Evolutionary conservation across 2,888 invertebrate genomes (phyloP).

Genomic region (Synanthedon formicaeformis): DNA sequence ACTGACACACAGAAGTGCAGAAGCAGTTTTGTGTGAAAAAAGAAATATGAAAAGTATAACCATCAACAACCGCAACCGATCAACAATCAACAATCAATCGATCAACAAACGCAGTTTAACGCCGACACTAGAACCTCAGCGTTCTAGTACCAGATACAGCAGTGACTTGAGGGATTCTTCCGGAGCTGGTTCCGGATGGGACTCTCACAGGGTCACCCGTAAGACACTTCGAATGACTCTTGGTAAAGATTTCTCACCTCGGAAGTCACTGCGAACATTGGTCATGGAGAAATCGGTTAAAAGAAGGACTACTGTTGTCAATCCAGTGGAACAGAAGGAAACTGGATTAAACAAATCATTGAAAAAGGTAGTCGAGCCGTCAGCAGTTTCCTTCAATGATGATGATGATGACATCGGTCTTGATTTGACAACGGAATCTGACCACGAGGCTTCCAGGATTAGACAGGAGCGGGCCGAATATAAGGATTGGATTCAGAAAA

Average conservation of each 20-base stretch:
- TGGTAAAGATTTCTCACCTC: conserved; percentile 46
- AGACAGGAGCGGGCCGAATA: conserved; percentile 26
- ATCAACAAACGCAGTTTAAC: conserved; percentile 22
- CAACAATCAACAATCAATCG: conserved; percentile 3
- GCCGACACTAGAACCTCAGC: conserved; percentile 27
- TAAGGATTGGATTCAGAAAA: conserved; percentile 32
- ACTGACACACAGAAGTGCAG: conserved; percentile 29
- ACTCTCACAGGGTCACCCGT: conserved; percentile 52
- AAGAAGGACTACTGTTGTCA: conserved; percentile 20
- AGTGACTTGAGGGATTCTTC: conserved; percentile 34
- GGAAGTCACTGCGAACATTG: conserved; percentile 48
- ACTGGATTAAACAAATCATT: background rate
- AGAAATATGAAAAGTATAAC: conserved; percentile 5
- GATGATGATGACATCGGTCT: conserved; percentile 1
- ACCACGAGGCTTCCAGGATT: background rate
- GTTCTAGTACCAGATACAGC: conserved; percentile 35
- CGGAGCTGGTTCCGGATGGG: conserved; percentile 54
- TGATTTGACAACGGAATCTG: background rate
- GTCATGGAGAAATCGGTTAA: conserved; percentile 58
- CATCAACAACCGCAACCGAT: too few relatives aligned
- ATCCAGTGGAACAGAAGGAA: conserved; percentile 1
- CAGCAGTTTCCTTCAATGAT: background rate
- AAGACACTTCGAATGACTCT: conserved; percentile 53
- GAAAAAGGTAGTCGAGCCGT: background rate
- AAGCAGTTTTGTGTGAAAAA: conserved; percentile 30